A percentile compares a stretch with the other conserved stretches of the same genome.
Conservation (phyloP, 1,140 invertebrate species). For the Meteorus sp. region DNA sequence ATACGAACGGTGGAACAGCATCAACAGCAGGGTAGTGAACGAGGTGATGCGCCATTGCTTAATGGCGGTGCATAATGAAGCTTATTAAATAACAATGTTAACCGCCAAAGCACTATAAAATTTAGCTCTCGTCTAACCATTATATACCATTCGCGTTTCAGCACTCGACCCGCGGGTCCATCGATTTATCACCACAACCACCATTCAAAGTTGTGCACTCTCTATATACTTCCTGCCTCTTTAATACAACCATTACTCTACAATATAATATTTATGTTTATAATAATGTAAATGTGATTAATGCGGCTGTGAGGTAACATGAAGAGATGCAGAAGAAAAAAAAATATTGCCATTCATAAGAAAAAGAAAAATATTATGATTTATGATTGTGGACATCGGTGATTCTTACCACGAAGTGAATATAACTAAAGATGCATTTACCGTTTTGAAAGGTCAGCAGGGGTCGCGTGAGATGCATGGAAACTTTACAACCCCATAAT, state of each 20-base stretch:
- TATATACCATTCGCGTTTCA: conserved; percentile 16
- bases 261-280: no score
- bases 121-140: conserved; percentile 12
- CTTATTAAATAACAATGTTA: conserved; percentile 33
- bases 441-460: conserved; percentile 10
- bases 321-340: no score
- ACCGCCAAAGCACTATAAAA: conserved; percentile 25
- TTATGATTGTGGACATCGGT: conserved; percentile 32
- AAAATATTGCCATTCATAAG: no score
- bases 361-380: no score
- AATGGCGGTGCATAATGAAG: conserved; percentile 27
- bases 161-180: conserved; percentile 15
- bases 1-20: no score
- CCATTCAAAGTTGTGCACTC: conserved; percentile 12
- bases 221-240: not conserved
- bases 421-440: conserved; percentile 43
- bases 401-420: conserved; percentile 38
- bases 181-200: conserved; percentile 28
- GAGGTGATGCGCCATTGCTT: conserved; percentile 7
- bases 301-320: no score
- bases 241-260: not conserved
- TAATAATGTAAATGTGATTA: no score
- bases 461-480: conserved; percentile 2
- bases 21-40: no score
- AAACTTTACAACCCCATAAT: no score